These are phyloP conservation scores for Procambarus virginalis DNA, from an alignment of 1,140 invertebrate genomes.

Conservation along the genomic window DNA sequence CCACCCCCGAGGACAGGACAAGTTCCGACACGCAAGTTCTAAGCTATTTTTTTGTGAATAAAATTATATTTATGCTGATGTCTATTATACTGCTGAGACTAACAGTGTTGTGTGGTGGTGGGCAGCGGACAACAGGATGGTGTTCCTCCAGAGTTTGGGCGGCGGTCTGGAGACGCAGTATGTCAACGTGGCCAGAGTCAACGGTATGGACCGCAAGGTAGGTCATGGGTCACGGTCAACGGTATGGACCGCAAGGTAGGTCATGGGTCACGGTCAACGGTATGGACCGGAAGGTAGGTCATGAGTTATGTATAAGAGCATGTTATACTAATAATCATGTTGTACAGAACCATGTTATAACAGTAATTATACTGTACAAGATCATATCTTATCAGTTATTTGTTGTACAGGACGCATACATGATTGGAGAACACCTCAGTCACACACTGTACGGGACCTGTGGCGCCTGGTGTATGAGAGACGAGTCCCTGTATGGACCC, in stretches of 20 bases:
- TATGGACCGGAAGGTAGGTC: too few species aligned
- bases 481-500: background rate
- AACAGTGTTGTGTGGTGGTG: background rate
- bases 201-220: too few species aligned
- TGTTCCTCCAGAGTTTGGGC: background rate
- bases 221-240: too few species aligned
- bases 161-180: background rate
- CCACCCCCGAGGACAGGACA: too few species aligned
- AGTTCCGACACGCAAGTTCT: background rate
- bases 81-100: background rate
- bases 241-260: too few species aligned
- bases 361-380: too few species aligned
- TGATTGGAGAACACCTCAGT: conserved; percentile 20
- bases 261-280: too few species aligned
- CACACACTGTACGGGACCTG: background rate
- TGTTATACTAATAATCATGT: too few species aligned
- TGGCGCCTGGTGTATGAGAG: conserved; percentile 33
- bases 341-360: too few species aligned
- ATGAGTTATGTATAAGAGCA: too few species aligned
- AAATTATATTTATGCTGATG: background rate
- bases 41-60: background rate
- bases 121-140: background rate
- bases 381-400: too few species aligned
- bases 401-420: conserved; percentile 14
- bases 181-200: background rate